Conservation (phyloP, 2,113 vertebrate species). For the Gadus chalcogrammus region DNA sequence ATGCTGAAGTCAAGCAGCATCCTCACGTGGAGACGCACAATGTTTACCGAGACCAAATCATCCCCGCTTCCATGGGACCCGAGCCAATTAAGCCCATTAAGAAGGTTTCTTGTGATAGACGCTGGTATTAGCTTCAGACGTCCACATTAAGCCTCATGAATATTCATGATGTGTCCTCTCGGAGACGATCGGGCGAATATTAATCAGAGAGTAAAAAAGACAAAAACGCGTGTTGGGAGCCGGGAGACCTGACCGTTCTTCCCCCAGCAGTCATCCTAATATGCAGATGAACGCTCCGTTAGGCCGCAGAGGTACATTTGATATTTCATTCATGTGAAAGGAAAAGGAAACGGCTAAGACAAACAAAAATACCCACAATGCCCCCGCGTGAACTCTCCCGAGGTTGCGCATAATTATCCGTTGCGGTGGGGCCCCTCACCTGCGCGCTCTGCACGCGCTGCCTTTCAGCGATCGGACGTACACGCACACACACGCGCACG, state of each 20-base stretch:
- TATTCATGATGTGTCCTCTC: constrained; percentile 63
- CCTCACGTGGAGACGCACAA: constrained; percentile 48
- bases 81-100: constrained; percentile 70
- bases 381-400: constrained; percentile 62
- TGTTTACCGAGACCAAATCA: constrained; percentile 61
- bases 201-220: constrained; percentile 44
- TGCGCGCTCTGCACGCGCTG: constrained; percentile 44
- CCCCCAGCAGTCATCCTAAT: constrained; percentile 68
- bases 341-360: constrained; percentile 56
- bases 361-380: constrained; percentile 69
- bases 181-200: constrained; percentile 61
- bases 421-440: constrained; percentile 59
- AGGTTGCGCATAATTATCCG: constrained; percentile 73
- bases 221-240: constrained; percentile 56
- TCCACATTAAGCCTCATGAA: constrained; percentile 67
- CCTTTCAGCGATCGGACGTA: constrained; percentile 56
- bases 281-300: constrained; percentile 65
- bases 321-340: constrained; percentile 74
- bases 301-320: constrained; percentile 66
- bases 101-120: constrained; percentile 67
- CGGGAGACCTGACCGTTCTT: constrained; percentile 57
- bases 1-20: constrained; percentile 54
- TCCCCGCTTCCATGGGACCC: constrained; percentile 58
- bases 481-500: neutral
- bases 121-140: constrained; percentile 62